Percentiles rank a stretch among this genome's conserved stretches.
These are phyloP conservation scores for Argya squamiceps DNA, from an alignment of 2,797 vertebrate genomes.

Conservation along the genomic window DNA sequence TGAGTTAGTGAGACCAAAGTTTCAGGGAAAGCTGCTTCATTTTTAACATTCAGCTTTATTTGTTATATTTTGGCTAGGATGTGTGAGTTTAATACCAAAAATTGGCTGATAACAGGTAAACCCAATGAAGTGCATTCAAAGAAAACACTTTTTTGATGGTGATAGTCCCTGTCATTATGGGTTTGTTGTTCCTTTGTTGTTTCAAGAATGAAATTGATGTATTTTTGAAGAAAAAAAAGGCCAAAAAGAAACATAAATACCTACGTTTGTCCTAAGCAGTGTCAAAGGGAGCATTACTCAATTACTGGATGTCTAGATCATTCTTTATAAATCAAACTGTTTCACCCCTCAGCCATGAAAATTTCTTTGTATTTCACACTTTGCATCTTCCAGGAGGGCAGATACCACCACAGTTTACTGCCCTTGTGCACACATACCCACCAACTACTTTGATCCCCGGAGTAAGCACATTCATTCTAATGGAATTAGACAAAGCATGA, in stretches of 20 bases:
- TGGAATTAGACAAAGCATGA: not conserved
- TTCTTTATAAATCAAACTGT: not conserved
- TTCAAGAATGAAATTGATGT: not conserved
- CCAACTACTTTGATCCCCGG: not conserved
- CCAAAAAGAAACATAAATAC: not conserved
- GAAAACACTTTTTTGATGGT: not conserved
- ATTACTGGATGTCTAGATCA: not conserved
- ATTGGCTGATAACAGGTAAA: not conserved
- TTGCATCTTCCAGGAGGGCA: not conserved
- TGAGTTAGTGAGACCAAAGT: not conserved
- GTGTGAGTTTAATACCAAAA: not conserved
- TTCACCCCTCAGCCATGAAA: accelerated
- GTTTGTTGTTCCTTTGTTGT: not conserved
- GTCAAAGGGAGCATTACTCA: not conserved
- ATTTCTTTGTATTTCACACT: not conserved
- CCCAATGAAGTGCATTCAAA: not conserved
- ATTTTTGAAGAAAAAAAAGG: not conserved
- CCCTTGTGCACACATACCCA: not conserved
- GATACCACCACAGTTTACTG: not conserved
- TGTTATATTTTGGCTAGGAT: not conserved
- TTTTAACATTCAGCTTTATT: not conserved
- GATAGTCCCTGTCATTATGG: not conserved
- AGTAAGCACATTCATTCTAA: not conserved
- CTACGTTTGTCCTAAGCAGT: not conserved
- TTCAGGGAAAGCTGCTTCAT: not conserved